Evolutionary conservation across 1,140 invertebrate species (phyloP).

Genomic region (Drosophila melanogaster): Release_6_plus_ISO1_MT NT_033779.5:8668501-8669000

Average conservation of each 20-base stretch:
- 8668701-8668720: not conserved
- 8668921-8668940: slow-evolving; percentile 60
- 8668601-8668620: slow-evolving; percentile 20
- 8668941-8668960: slow-evolving; percentile 61
- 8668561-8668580: not conserved
- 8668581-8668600: slow-evolving; percentile 52
- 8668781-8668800: slow-evolving; percentile 44
- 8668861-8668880: slow-evolving; percentile 38
- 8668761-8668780: not conserved
- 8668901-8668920: slow-evolving; percentile 57
- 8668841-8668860: slow-evolving; percentile 27
- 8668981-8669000: slow-evolving; percentile 82
- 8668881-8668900: slow-evolving; percentile 32
- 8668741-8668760: not conserved
- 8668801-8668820: slow-evolving; percentile 69
- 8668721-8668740: slow-evolving; percentile 13
- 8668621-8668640: slow-evolving; percentile 23
- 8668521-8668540: slow-evolving; percentile 6
- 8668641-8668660: slow-evolving; percentile 39
- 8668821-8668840: slow-evolving; percentile 38
- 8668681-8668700: slow-evolving; percentile 1
- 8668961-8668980: slow-evolving; percentile 79
- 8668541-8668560: not conserved
- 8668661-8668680: slow-evolving; percentile 26
- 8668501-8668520: slow-evolving; percentile 48